A percentile compares a stretch with the other conserved stretches of the same genome.
phyloP scores from a whole-genome alignment of 1,140 invertebrate species.

The Protaetia brevitarsis region DNA sequence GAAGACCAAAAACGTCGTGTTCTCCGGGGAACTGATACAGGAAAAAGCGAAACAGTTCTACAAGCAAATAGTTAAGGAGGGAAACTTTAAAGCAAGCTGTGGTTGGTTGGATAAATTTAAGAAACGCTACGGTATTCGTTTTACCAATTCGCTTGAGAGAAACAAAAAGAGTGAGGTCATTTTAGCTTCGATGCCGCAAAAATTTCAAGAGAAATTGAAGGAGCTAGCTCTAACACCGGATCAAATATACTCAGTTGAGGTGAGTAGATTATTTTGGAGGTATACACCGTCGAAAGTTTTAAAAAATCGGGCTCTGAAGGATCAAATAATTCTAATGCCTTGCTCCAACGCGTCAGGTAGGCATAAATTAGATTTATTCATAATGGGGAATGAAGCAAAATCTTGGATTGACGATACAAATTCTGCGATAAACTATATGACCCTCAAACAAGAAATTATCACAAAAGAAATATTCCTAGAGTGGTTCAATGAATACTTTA shows the following conservation, averaged over 20 bases:
- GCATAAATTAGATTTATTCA: not conserved
- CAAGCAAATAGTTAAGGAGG: constrained; percentile 23
- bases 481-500: not conserved
- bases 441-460: not conserved
- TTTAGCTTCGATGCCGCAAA: not conserved
- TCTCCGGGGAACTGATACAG: constrained; percentile 35
- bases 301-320: not conserved
- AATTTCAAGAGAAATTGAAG: not conserved
- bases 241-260: not conserved
- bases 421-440: not conserved
- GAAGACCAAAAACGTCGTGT: constrained; percentile 36
- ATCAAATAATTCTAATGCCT: not conserved
- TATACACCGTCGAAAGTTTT: not conserved
- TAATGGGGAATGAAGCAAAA: not conserved
- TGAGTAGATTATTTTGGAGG: not conserved
- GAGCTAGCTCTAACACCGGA: not conserved
- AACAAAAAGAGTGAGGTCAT: not conserved
- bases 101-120: constrained; percentile 41
- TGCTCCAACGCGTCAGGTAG: not conserved
- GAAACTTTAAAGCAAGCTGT: constrained; percentile 31
- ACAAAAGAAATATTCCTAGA: not conserved
- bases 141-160: not conserved
- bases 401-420: not conserved
- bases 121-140: constrained; percentile 34
- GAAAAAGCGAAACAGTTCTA: constrained; percentile 35